These are phyloP conservation scores for Melanotus villosus DNA, from an alignment of 2,888 invertebrate genomes.

Conservation along the genomic window DNA sequence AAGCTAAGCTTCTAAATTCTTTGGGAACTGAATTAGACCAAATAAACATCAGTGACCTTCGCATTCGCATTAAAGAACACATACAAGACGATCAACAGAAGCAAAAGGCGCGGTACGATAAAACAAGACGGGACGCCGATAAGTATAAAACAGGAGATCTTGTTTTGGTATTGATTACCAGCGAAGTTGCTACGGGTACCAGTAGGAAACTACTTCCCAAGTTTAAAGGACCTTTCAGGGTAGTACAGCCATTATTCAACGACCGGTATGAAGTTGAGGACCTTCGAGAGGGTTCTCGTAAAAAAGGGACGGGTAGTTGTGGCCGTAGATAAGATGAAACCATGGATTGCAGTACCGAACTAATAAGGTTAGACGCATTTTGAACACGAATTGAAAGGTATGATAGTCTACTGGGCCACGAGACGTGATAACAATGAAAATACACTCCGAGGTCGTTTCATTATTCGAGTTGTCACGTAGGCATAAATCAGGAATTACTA, in stretches of 20 bases:
- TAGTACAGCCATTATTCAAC: not conserved
- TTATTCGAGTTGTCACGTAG: too few species aligned
- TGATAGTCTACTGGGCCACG: too few species aligned
- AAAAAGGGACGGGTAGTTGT: slow-evolving; percentile 21
- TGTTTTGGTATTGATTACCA: slow-evolving; percentile 23
- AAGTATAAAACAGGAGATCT: slow-evolving; percentile 24
- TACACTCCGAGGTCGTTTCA: too few species aligned
- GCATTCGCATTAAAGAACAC: slow-evolving; percentile 22
- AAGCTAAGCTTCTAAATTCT: slow-evolving; percentile 34
- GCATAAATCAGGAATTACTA: too few species aligned
- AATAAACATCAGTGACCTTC: slow-evolving; percentile 23
- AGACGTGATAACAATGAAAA: too few species aligned
- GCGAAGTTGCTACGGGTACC: slow-evolving; percentile 18
- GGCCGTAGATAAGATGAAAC: slow-evolving; percentile 30
- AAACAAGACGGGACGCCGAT: slow-evolving; percentile 10
- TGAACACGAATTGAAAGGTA: too few species aligned
- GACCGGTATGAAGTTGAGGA: slow-evolving; percentile 17
- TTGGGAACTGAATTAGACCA: not conserved
- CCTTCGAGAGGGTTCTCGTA: not conserved
- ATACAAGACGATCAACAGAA: slow-evolving; percentile 40
- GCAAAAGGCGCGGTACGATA: slow-evolving; percentile 42
- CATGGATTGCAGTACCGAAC: slow-evolving; percentile 21
- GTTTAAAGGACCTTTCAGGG: slow-evolving; percentile 1
- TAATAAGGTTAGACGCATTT: too few species aligned
- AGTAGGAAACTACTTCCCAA: slow-evolving; percentile 9